Evolutionary conservation across 2,113 vertebrate genomes (phyloP), one percentile per base, ranked within the genome.

Genomic region (Lepus europaeus): DNA sequence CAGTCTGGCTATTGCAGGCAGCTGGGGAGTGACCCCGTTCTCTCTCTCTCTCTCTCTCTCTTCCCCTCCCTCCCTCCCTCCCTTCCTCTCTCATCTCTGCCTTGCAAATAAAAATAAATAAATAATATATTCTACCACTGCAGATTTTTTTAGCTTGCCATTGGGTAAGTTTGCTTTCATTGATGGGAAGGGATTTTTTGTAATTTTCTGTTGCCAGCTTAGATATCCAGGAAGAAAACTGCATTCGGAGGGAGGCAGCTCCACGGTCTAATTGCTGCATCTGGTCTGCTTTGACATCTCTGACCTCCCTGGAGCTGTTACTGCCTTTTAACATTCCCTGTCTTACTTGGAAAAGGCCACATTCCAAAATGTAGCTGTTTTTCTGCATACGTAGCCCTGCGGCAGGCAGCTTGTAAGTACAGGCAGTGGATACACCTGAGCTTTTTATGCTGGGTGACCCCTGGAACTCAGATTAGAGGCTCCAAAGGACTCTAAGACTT

Each of bases 271-370:
- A 90, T 20, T 20, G 66, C 27, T 92, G 10, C 13, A 25, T 80
- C 25, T 59, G 68, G 66, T 90, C 59, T 87, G n/a, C 8, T 82
- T 36, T 63, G 36, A 80, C 20, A 76, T 69, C 39, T 4, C 31
- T 39, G 39, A 53, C 16, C n/a, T 92, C 51, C 33, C 31, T 53
- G 27, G 69, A 29, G 59, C 68, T 64, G 4, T n/a, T 36, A 20
- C 13, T 76, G 85, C 29, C 77, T 84, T 87, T 84, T 66, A 29
- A 84, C 59, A 87, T 39, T 66, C 1, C 61, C 69, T 61, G n/a
- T 72, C 51, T 29, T 49, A 33, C 53, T 90, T 84, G 49, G 72
- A 89, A 90, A 69, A 92, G 90, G 39, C 22, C 56, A 90, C 5
- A 64, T 83, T 86, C 59, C 56, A 79, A 77, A 89, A 36, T 8